Evolutionary conservation across 1,140 invertebrate species (phyloP).

Genomic region (Drosophila willistoni): DNA sequence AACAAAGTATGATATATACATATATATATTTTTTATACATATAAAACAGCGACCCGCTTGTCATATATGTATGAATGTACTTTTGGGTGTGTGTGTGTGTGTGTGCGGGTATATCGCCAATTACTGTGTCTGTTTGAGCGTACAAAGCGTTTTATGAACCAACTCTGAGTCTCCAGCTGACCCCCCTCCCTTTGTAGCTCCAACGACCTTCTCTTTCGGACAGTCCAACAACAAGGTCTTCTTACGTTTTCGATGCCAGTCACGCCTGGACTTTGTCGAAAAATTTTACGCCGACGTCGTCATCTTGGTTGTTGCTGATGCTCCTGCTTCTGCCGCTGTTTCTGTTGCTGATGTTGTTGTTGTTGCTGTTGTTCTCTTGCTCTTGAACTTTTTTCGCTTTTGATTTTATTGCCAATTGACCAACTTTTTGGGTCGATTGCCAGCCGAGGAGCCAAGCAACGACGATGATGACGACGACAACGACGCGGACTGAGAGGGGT

Average conservation of each 20-base stretch:
- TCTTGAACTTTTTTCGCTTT: conserved; percentile 75
- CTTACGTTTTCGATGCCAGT: conserved; percentile 65
- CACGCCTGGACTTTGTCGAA: conserved; percentile 75
- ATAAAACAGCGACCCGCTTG: conserved; percentile 2
- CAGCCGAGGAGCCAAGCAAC: conserved; percentile 30
- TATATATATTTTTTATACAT: background rate
- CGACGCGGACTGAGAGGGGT: background rate
- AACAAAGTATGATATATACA: conserved; percentile 48
- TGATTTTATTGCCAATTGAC: conserved; percentile 81
- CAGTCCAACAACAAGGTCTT: conserved; percentile 17
- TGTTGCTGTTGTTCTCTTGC: conserved; percentile 33
- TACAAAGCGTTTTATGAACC: conserved; percentile 81
- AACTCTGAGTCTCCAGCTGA: conserved; percentile 38
- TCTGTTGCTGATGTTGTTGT: conserved; percentile 32
- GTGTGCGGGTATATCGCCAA: conserved; percentile 63
- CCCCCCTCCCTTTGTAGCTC: background rate
- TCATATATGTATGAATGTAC: conserved; percentile 19
- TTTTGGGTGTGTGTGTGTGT: conserved; percentile 28
- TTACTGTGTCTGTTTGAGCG: conserved; percentile 80
- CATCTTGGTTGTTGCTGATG: conserved; percentile 8
- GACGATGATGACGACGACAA: background rate
- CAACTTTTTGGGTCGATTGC: conserved; percentile 78
- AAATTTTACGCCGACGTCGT: conserved; percentile 52
- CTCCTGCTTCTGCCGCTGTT: background rate
- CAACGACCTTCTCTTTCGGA: background rate